phyloP scores from a whole-genome alignment of 2,888 invertebrate genomes.

The Leptogaster cylindrica region DNA sequence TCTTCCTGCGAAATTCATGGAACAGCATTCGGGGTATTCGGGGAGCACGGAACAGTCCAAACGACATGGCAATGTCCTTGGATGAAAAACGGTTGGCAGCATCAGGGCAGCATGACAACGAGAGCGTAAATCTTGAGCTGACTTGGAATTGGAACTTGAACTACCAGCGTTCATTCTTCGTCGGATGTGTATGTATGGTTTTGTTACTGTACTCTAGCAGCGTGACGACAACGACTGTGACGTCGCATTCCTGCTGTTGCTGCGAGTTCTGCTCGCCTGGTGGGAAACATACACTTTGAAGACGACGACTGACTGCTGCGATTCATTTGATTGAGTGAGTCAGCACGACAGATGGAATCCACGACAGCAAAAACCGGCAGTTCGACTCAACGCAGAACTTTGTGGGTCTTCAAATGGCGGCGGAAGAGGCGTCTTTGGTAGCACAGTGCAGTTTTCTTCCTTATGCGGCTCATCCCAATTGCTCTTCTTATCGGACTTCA shows the following conservation, averaged over 20 bases:
- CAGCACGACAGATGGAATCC: slow-evolving; percentile 13
- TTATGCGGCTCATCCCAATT: no score
- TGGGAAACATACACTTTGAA: slow-evolving; percentile 53
- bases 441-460: not conserved
- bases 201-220: no score
- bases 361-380: not conserved
- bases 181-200: no score
- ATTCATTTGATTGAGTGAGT: slow-evolving; percentile 45
- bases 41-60: slow-evolving; percentile 1
- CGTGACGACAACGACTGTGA: not conserved
- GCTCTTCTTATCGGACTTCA: no score
- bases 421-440: no score
- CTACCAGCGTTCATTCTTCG: no score
- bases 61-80: slow-evolving; percentile 61
- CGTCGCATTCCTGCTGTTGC: not conserved
- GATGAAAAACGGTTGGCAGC: slow-evolving; percentile 60
- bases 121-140: no score
- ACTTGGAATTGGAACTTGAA: no score
- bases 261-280: slow-evolving; percentile 49
- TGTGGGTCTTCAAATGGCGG: not conserved
- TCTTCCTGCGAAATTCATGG: slow-evolving; percentile 7
- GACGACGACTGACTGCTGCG: slow-evolving; percentile 51
- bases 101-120: slow-evolving; percentile 54
- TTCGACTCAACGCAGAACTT: no score
- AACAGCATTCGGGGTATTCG: not conserved